Evolutionary conservation across 2,888 invertebrate species (phyloP).

Genomic region (Masnerella sp.): DNA sequence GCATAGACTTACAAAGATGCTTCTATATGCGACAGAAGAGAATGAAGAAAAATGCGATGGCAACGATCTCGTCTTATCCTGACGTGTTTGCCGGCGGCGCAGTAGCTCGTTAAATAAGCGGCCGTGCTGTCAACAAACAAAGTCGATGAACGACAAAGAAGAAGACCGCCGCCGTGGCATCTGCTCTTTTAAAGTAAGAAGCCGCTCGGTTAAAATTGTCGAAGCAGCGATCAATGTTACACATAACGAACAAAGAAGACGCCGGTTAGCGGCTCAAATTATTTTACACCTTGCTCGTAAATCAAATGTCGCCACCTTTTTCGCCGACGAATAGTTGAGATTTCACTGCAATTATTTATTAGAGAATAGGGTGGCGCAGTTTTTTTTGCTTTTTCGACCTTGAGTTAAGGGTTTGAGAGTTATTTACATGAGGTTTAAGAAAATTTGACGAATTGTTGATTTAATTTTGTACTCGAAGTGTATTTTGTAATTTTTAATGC

Average conservation of each 20-base stretch:
- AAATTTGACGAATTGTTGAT: too few relatives aligned
- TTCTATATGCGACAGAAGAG: conserved; percentile 58
- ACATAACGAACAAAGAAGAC: conserved; percentile 40
- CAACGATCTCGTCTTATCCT: conserved; percentile 55
- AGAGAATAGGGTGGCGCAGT: too few relatives aligned
- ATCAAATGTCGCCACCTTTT: conserved; percentile 61
- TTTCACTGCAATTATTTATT: too few relatives aligned
- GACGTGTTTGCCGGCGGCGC: conserved; percentile 55
- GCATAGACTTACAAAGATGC: conserved; percentile 59
- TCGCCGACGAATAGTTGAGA: conserved; percentile 8
- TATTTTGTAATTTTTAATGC: too few relatives aligned
- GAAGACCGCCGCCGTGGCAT: conserved; percentile 54
- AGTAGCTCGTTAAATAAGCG: conserved; percentile 60
- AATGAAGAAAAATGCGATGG: conserved; percentile 56
- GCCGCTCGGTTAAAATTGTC: conserved; percentile 51
- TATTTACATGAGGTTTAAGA: too few relatives aligned
- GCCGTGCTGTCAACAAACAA: conserved; percentile 54
- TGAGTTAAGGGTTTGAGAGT: too few relatives aligned
- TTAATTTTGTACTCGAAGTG: too few relatives aligned
- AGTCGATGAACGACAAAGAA: conserved; percentile 59
- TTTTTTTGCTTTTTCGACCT: too few relatives aligned
- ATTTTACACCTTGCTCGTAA: conserved; percentile 57
- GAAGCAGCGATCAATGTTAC: conserved; percentile 39
- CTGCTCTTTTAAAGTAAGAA: conserved; percentile 55
- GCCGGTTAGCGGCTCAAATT: conserved; percentile 38